Evolutionary conservation across 2,113 vertebrate genomes (phyloP), one percentile per base, ranked within the genome.

Genomic region (Lasiurus borealis): DNA sequence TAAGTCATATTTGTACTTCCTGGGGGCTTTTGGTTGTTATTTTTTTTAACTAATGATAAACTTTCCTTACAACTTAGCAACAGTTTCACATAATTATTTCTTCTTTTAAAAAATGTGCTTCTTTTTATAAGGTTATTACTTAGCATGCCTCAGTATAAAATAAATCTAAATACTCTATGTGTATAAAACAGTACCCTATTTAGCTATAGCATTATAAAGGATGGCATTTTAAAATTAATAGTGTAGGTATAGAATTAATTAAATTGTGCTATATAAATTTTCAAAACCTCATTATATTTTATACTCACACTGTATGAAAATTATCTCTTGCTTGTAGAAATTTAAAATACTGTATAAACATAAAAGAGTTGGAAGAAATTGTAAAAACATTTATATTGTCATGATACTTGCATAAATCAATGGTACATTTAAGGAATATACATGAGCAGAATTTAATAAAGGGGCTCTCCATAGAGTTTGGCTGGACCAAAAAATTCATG

Each of bases 51-150:
- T 86, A 48, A 84, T 89, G 72, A 93, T 95, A 87, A 91, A 96
- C 94, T 76, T 12, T 85, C 46, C 76, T 77, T 50, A 77, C 57
- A 80, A 90, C 73, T 83, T 96, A 86, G 88, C 57, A 94, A 91
- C 25, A 95, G 81, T 96, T 94, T 10, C 75, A 76, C 77, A 69
- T 68, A 95, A 94, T 95, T 96, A 96, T 77, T 94, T 14, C n/a
- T 94, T 21, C 83, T 76, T 91, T 91, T 25, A 72, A 95, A 90
- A 95, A 93, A 83, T 34, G 0, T 71, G 57, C 90, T 36, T 78
- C 64, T 72, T 95, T 92, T 95, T 73, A 94, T 83, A 95, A 95
- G 82, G 69, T 92, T 96, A 93, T 95, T 96, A 87, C 14, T 97
- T 94, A 93, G 23, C 29, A 18, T 71, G 75, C 84, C 71, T 85